phyloP scores from a whole-genome alignment of 2,888 invertebrate species.

The Lepetodrilus schrolli region DNA sequence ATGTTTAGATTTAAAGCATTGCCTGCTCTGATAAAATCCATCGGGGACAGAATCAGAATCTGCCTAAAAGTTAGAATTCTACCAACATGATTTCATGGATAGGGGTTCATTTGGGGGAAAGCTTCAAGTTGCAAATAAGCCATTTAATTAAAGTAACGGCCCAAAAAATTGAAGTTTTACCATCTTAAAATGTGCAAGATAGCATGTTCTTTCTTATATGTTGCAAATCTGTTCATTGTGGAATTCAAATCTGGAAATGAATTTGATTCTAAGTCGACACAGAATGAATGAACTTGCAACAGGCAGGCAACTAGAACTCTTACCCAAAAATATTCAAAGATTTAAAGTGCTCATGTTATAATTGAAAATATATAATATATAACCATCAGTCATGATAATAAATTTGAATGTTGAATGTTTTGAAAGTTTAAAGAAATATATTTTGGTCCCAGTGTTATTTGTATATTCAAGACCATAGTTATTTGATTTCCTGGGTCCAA shows the following conservation, averaged over 20 bases:
- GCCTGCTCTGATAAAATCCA: background rate
- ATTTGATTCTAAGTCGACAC: no score
- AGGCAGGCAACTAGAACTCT: no score
- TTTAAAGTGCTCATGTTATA: no score
- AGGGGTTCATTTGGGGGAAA: constrained; percentile 1
- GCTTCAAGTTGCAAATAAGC: background rate
- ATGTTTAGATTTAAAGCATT: background rate
- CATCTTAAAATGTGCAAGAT: background rate
- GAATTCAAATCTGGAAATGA: background rate
- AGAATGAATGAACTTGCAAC: no score
- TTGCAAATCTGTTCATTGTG: background rate
- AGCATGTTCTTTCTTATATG: background rate
- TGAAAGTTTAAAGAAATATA: no score
- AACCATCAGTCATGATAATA: no score
- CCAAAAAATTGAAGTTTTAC: background rate
- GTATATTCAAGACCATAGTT: no score
- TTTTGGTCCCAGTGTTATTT: no score
- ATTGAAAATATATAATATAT: no score
- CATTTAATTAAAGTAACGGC: constrained; percentile 2
- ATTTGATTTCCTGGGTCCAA: no score
- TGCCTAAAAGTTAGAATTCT: background rate
- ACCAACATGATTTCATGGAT: background rate
- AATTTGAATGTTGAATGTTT: no score
- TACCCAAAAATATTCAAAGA: no score
- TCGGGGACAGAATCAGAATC: background rate